Base-by-base conservation (phyloP, 35 echinoderm and acorn worm genomes). In the Stichopus chloronotus region DNA sequence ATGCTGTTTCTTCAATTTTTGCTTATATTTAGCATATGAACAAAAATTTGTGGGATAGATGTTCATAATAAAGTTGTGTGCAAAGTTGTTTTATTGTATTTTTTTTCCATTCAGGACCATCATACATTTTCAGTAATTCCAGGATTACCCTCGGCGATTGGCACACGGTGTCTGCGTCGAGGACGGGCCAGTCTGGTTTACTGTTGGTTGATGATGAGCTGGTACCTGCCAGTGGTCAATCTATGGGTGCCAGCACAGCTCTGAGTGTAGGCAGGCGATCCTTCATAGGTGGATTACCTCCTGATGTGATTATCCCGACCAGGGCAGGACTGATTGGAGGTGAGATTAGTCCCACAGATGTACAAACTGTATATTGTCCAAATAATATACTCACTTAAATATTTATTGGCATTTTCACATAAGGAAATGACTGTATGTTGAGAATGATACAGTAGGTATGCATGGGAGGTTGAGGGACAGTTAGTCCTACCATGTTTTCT, bases 231-330 rank as follows among this genome's bases (percentile, higher is more conserved):
- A 93, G 43, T 24, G 97, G 97, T 76, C 78, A 91, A 58, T 92
- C 97, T 1, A 78, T 57, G 4, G 94, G 97, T 5, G 25, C 54
- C 9, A 93, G 91, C 83, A 71, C 93, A 4, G 93, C 93, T 19
- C 87, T 98, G 7, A 94, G 87, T 63, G 63, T 93, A 0, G 93
- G 95, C 17, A 74, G 63, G 11, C 58, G 58, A 9, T 96, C 97
- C 22, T 96, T 91, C 77, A 72, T 98, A 7, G 97, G 97, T 10
- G 97, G 97, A 10, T 77, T 96, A 21, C 87, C 91, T 5, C 25
- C 87, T 55, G 72, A 59, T 16, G 93, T 98, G 53, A 69, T 78
- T 23, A 84, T 98, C n/a, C 97, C 97, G 4, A 61, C 59, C 14
- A 83, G 91, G 71, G 93, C 95, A 83, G 63, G 76, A 0, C 94